These are phyloP conservation scores for Unio delphinus DNA, from an alignment of 2,888 invertebrate species.

Conservation along the genomic window DNA sequence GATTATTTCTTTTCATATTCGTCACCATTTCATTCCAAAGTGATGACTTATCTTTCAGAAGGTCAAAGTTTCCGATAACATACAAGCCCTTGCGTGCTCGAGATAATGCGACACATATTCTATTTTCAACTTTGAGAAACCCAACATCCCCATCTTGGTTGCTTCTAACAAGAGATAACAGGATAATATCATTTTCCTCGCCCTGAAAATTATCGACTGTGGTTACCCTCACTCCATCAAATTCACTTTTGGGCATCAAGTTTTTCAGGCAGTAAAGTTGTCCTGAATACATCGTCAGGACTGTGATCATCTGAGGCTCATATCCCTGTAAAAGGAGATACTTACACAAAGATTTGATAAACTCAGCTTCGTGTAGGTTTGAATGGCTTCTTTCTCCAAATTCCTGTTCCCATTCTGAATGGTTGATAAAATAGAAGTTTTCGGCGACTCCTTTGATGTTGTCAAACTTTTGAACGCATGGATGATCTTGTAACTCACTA, in stretches of 20 bases:
- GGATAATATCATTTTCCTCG: slow-evolving; percentile 70
- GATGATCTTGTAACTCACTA: slow-evolving; percentile 44
- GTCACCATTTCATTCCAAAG: slow-evolving; percentile 36
- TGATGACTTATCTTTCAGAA: slow-evolving; percentile 18
- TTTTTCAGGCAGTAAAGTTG: slow-evolving; percentile 54
- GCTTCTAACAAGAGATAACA: slow-evolving; percentile 69
- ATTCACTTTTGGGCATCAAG: slow-evolving; percentile 48
- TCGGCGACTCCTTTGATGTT: slow-evolving; percentile 49
- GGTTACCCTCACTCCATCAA: slow-evolving; percentile 54
- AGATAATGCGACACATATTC: slow-evolving; percentile 67
- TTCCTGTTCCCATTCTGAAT: slow-evolving; percentile 43
- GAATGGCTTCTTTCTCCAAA: slow-evolving; percentile 60
- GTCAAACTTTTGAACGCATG: slow-evolving; percentile 43
- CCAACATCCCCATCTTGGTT: slow-evolving; percentile 62
- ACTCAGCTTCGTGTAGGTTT: slow-evolving; percentile 60
- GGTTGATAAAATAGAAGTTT: slow-evolving; percentile 62
- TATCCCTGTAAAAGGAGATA: slow-evolving; percentile 64
- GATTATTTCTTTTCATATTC: slow-evolving; percentile 29
- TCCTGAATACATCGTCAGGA: slow-evolving; percentile 63
- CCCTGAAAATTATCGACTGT: slow-evolving; percentile 69
- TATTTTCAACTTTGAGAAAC: slow-evolving; percentile 59
- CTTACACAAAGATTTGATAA: slow-evolving; percentile 49
- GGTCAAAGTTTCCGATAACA: slow-evolving; percentile 62
- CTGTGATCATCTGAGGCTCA: slow-evolving; percentile 54
- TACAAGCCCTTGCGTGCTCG: slow-evolving; percentile 66